Percentiles rank a stretch among this genome's conserved stretches.
Conservation (phyloP, 2,888 invertebrate species). For the Tiphia femorata region DNA sequence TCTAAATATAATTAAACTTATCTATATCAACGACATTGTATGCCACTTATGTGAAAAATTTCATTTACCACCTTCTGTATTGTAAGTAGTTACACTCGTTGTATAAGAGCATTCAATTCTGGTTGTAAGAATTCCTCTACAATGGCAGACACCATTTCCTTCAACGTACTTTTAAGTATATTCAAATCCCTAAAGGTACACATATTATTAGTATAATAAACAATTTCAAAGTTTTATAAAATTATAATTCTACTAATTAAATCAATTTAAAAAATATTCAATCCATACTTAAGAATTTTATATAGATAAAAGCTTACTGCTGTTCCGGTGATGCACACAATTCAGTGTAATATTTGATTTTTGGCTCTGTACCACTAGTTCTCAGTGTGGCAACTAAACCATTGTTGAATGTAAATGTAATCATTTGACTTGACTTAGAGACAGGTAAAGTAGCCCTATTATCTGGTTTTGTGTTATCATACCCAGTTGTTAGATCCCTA, state of each 20-base stretch:
- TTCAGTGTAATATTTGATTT: conserved; percentile 98
- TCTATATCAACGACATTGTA: too few species aligned
- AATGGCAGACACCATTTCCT: conserved; percentile 82
- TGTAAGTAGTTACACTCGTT: too few species aligned
- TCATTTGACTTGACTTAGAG: conserved; percentile 85
- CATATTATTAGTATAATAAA: conserved; percentile 5
- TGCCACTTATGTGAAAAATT: too few species aligned
- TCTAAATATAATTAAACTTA: too few species aligned
- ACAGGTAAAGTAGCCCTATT: conserved; percentile 79
- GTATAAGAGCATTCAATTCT: conserved; percentile 75
- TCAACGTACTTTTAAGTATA: conserved; percentile 74
- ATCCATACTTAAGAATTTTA: not conserved
- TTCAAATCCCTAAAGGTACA: conserved; percentile 75
- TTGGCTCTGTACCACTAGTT: conserved; percentile 99
- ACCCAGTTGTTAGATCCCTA: conserved; percentile 91
- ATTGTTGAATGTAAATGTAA: conserved; percentile 91
- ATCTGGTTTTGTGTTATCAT: conserved; percentile 80
- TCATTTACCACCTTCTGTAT: too few species aligned
- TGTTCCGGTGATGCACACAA: conserved; percentile 79
- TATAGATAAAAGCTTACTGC: conserved; percentile 69
- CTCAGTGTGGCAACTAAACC: conserved; percentile 90
- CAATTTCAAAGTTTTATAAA: not conserved
- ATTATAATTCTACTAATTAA: not conserved
- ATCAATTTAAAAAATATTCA: not conserved
- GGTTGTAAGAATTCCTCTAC: conserved; percentile 88